Percentiles rank a stretch among this genome's conserved stretches.
Evolutionary conservation across 1,140 invertebrate species (phyloP).

Genomic region (Drosophila kepulauana): DNA sequence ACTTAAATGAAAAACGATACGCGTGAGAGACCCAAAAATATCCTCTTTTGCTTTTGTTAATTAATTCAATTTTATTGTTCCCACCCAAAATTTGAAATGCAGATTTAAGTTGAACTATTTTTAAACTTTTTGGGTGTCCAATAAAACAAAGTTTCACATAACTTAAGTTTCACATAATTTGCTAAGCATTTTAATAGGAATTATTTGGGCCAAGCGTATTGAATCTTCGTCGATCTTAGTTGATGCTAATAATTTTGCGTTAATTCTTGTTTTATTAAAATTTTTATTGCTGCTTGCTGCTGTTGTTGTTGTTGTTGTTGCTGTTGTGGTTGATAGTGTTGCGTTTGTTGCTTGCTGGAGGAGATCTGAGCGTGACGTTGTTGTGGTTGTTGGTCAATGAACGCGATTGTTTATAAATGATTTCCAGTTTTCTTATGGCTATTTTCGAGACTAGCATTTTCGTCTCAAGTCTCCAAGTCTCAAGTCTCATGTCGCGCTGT

Average conservation of each 20-base stretch:
- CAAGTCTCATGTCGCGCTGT: slow-evolving; percentile 1
- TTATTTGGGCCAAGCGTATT: not conserved
- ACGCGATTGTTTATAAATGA: slow-evolving; percentile 66
- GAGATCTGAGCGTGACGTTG: slow-evolving; percentile 56
- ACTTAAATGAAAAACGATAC: too few species aligned
- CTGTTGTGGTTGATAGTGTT: slow-evolving; percentile 46
- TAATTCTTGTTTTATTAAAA: slow-evolving; percentile 12
- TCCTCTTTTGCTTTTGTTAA: too few species aligned
- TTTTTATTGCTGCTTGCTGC: slow-evolving; percentile 31
- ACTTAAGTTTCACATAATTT: too few species aligned
- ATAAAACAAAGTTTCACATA: too few species aligned
- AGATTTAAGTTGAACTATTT: too few species aligned
- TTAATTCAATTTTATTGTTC: too few species aligned
- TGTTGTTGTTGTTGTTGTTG: slow-evolving; percentile 33
- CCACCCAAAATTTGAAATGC: too few species aligned
- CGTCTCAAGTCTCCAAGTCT: not conserved
- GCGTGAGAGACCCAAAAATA: too few species aligned
- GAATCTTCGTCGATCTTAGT: not conserved
- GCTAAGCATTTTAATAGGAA: too few species aligned
- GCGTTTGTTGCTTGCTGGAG: slow-evolving; percentile 44
- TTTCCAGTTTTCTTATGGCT: slow-evolving; percentile 51
- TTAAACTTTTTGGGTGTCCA: too few species aligned
- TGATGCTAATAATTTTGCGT: not conserved
- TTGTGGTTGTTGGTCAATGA: slow-evolving; percentile 70
- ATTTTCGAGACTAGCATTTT: slow-evolving; percentile 25